Conservation (phyloP, 2,797 vertebrate species). For the Eulemur mongoz region DNA sequence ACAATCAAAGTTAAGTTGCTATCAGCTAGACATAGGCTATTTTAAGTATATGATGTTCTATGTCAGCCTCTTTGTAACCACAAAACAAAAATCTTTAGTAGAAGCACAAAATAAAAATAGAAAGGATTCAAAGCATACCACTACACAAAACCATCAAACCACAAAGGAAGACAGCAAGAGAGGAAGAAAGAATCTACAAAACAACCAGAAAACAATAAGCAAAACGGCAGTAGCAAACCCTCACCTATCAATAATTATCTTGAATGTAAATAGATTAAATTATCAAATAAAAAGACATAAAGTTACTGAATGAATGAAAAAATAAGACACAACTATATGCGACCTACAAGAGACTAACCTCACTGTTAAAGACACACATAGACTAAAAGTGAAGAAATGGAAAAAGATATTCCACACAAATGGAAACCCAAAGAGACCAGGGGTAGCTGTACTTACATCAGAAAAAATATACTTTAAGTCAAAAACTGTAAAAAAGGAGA, state of each 20-base stretch:
- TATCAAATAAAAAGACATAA: not conserved
- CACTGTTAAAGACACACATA: not conserved
- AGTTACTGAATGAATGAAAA: not conserved
- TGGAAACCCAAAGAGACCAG: not conserved
- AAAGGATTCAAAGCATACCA: not conserved
- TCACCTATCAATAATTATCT: not conserved
- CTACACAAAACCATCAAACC: not conserved
- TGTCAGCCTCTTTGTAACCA: not conserved
- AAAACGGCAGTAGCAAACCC: not conserved
- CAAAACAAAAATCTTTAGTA: not conserved
- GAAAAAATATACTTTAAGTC: not conserved
- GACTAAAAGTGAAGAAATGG: not conserved
- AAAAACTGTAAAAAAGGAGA: not conserved
- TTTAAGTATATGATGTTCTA: not conserved
- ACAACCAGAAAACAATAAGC: not conserved
- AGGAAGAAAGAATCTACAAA: not conserved
- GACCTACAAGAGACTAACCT: not conserved
- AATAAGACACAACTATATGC: not conserved
- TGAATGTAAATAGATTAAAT: not conserved
- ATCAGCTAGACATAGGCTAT: not conserved
- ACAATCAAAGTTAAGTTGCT: not conserved
- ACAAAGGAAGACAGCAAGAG: not conserved
- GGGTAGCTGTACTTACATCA: not conserved
- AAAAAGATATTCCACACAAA: not conserved
- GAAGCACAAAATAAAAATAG: not conserved